Conservation (phyloP, 1,140 invertebrate species). For the Bursaphelenchus mucronatus region DNA sequence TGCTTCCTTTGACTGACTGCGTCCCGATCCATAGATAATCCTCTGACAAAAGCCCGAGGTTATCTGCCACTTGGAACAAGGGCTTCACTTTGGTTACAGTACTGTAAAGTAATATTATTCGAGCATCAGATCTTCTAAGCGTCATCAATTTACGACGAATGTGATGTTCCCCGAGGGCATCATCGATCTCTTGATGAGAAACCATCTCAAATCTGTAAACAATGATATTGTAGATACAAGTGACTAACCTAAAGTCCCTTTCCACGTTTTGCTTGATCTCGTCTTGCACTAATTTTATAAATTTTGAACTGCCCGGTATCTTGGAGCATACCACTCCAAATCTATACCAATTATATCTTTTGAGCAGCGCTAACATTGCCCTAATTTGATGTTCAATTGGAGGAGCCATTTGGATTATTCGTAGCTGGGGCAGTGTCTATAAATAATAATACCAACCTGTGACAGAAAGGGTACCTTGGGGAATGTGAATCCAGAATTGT, state of each 20-base stretch:
- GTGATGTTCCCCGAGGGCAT: conserved; percentile 29
- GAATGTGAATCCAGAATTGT: conserved; percentile 52
- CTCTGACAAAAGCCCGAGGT: conserved; percentile 40
- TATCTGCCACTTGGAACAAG: conserved; percentile 69
- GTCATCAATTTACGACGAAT: conserved; percentile 62
- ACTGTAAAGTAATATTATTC: conserved; percentile 86
- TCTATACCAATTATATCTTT: conserved; percentile 51
- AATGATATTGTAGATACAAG: neutral
- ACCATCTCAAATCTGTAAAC: conserved; percentile 49
- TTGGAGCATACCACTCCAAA: conserved; percentile 56
- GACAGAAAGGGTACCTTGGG: conserved; percentile 28
- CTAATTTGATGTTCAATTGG: conserved; percentile 57
- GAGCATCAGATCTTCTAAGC: conserved; percentile 80
- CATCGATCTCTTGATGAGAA: conserved; percentile 46
- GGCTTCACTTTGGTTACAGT: conserved; percentile 78
- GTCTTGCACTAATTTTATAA: conserved; percentile 42
- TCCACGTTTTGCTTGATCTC: conserved; percentile 43
- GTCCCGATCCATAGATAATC: conserved; percentile 58
- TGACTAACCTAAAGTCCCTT: conserved; percentile 38
- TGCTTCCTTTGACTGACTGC: conserved; percentile 54
- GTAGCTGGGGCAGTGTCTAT: conserved; percentile 39
- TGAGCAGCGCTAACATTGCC: conserved; percentile 53
- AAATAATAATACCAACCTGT: conserved; percentile 15
- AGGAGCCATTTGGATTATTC: conserved; percentile 58
- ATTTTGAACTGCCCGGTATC: conserved; percentile 49